A percentile compares a stretch with the other conserved stretches of the same genome.
Conservation (phyloP, 2,797 vertebrate genomes). For the Channa striata region DNA sequence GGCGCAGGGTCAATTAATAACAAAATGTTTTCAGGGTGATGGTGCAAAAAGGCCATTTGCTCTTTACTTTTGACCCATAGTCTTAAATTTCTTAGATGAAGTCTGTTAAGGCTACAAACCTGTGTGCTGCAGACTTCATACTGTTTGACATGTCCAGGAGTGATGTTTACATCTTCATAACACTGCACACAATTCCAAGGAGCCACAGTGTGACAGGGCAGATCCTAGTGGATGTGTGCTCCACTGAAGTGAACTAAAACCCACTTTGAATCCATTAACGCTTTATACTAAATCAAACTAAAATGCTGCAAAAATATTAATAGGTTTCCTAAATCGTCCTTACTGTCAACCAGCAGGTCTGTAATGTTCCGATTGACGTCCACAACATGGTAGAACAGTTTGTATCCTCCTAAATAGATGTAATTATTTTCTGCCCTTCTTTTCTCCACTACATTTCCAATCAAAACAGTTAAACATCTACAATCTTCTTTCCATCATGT, state of each 20-base stretch:
- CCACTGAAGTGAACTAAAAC: not conserved
- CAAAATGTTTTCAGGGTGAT: not conserved
- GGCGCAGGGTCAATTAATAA: too few relatives aligned
- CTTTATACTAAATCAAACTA: not conserved
- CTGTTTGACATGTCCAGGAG: constrained; percentile 85
- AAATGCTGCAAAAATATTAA: not conserved
- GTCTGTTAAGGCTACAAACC: constrained; percentile 31
- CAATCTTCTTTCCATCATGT: too few relatives aligned
- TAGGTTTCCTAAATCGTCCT: constrained; percentile 17
- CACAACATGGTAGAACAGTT: too few relatives aligned
- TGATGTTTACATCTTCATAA: constrained; percentile 86
- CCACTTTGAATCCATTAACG: too few relatives aligned
- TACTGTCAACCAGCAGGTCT: constrained; percentile 89
- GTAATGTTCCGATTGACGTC: constrained; percentile 88
- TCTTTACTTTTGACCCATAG: not conserved
- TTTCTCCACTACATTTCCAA: too few relatives aligned
- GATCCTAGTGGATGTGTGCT: too few relatives aligned
- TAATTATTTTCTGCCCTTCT: too few relatives aligned
- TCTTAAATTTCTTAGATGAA: not conserved
- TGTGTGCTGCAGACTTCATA: constrained; percentile 88
- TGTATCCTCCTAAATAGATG: too few relatives aligned
- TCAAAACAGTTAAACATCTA: too few relatives aligned
- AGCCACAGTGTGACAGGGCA: constrained; percentile 83
- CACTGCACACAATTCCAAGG: constrained; percentile 87
- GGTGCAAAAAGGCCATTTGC: not conserved